Evolutionary conservation across 2,113 vertebrate genomes (phyloP).

Genomic region (Kryptolebias marmoratus): DNA sequence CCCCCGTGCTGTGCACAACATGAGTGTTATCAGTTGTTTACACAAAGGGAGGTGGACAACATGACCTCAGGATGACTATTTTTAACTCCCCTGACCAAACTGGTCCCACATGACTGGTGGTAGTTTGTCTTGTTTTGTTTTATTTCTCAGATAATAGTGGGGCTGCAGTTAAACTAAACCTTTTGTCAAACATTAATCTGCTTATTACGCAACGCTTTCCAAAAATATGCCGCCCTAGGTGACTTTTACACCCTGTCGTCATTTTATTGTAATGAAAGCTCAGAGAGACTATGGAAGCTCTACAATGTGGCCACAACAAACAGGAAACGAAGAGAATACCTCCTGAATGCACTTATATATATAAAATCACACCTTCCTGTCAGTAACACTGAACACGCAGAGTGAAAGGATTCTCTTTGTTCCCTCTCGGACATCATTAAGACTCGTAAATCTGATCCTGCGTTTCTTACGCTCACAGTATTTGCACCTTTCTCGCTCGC

Average conservation of each 20-base stretch:
- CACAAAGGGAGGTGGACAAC: constrained; percentile 8
- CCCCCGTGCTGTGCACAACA: too few relatives aligned
- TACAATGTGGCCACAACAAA: constrained; percentile 36
- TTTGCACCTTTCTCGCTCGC: constrained; percentile 1
- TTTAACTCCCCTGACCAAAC: constrained; percentile 27
- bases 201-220: too few relatives aligned
- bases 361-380: constrained; percentile 51
- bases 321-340: constrained; percentile 63
- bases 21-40: constrained; percentile 37
- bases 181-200: not conserved
- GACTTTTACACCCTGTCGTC: not conserved
- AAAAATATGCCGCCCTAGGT: not conserved
- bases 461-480: not conserved
- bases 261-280: not conserved
- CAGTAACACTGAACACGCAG: constrained; percentile 28
- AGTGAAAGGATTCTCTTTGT: constrained; percentile 1
- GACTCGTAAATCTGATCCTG: not conserved
- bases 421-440: not conserved
- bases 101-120: constrained; percentile 7
- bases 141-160: not conserved
- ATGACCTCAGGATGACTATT: constrained; percentile 29
- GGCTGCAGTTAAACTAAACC: not conserved
- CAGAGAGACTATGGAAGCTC: constrained; percentile 15
- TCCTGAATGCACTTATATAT: constrained; percentile 25
- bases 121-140: too few relatives aligned